Base-by-base conservation (phyloP, 2,888 invertebrate species). In the Netelia inedita region DNA sequence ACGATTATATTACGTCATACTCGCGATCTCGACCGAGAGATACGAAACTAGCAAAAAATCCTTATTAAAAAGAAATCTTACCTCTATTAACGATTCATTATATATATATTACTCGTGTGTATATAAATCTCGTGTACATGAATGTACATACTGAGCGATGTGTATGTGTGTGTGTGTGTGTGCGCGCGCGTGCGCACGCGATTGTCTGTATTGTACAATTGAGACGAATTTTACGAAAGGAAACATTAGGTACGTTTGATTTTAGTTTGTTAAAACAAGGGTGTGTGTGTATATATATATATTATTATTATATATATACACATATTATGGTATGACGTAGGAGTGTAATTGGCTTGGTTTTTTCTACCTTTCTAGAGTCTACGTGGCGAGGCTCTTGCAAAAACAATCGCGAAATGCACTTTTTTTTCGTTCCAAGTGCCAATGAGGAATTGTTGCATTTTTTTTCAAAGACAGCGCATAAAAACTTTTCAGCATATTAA, bases 111-210 rank as follows among this genome's bases (percentile, higher is more conserved):
- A 81, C 80, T 82, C 71, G 81, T 79, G 85, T 90, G 90, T 91
- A 91, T 89, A 91, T 91, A 92, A 88, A 71, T 75, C 85, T 79
- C 87, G 88, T 91, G 91, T 92, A 92, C 90, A 92, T 91, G 89
- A 82, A 86, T 92, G 91, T 92, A 92, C 88, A 91, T 90, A 91
- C 83, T 19, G 46, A 46, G 46, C 14, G 46, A 43, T 55, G 41
- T 21, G 75, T 16, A 46, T 21, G 65, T 21, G 61, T 57, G 43
- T 86, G 87, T 87, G 87, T 86, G 86, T 90, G 89, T 90, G 88
- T 89, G 89, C 91, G 87, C 87, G 91, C 87, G 89, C 87, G 88
- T 89, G 89, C 91, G 87, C 87, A 90, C 87, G 89, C 87, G 89
- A 89, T 86, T 89, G 74, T 61, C 88, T 85, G 68, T 71, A 82